Base-by-base conservation (phyloP, 2,797 vertebrate genomes). In the Cossypha polioptera region DNA sequence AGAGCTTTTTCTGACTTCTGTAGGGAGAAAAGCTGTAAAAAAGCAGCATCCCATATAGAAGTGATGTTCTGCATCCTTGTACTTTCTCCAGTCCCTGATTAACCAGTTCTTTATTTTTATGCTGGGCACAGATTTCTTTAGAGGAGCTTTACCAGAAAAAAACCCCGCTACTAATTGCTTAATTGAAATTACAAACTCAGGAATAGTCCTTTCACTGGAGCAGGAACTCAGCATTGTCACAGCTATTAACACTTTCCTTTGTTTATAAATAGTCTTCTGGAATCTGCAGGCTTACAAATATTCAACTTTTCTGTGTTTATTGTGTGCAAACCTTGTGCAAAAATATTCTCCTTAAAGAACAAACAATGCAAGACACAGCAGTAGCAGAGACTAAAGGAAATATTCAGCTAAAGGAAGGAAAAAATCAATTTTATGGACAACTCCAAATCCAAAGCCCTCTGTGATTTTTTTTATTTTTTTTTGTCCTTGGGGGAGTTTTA, bases 351-450 rank as follows among this genome's bases (percentile, higher is more conserved):
- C 78, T 94, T 90, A 80, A 88, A 88, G 69, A 90, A 26, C 36
- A 89, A 71, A 69, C 16, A 68, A 28, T 26, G 3, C 16, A 80
- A 90, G 71, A 24, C 38, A 43, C 7, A 65, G 31, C 10, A 72
- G 57, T 13, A 71, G n/a, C 57, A 77, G 61, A 93, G 31, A 72
- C 65, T 71, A 94, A 82, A 95, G 58, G 75, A 91, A 96, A 76
- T 82, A 91, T 88, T 86, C 88, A 90, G 18, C 54, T 95, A 94
- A 95, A 81, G 72, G 91, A 91, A 95, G 54, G 85, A 79, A 92
- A 96, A 96, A 95, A 92, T 96, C 91, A 88, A 94, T 96, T 92
- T 20, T 67, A 83, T 80, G 68, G 85, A 78, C 53, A 66, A 10
- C 16, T 66, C 62, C 86, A 94, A 96, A 86, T 57, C 25, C 75